Conservation (phyloP, 2,888 invertebrate species). For the Deilephila porcellus region DNA sequence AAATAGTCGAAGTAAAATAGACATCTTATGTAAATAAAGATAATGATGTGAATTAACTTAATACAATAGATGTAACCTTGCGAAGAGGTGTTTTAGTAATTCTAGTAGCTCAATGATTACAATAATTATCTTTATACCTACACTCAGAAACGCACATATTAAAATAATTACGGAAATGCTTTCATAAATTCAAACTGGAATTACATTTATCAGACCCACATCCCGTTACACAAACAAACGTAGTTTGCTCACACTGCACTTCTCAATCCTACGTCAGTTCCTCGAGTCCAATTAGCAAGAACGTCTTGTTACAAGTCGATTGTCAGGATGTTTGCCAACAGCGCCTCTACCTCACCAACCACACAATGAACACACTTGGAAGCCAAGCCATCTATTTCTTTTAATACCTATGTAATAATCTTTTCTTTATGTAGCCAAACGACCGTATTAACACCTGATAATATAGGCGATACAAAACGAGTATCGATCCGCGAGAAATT, state of each 20-base stretch:
- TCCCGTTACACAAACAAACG: background rate
- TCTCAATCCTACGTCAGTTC: slow-evolving; percentile 10
- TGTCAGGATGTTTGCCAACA: slow-evolving; percentile 16
- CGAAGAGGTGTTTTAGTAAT: too few relatives aligned
- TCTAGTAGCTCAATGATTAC: too few relatives aligned
- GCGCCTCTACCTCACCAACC: background rate
- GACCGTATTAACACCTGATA: too few relatives aligned
- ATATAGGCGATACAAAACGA: too few relatives aligned
- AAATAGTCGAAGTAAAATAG: too few relatives aligned
- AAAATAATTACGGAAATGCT: background rate
- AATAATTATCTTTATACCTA: too few relatives aligned
- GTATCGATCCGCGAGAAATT: too few relatives aligned
- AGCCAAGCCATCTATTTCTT: background rate
- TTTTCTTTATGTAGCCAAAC: too few relatives aligned
- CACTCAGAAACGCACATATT: background rate
- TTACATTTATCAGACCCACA: background rate
- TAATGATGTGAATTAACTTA: too few relatives aligned
- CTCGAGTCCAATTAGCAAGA: slow-evolving; percentile 24
- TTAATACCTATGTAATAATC: background rate
- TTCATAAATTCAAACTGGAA: background rate
- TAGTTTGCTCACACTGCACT: slow-evolving; percentile 11
- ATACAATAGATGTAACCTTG: too few relatives aligned
- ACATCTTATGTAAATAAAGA: too few relatives aligned
- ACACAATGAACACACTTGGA: slow-evolving; percentile 13
- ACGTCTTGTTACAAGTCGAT: slow-evolving; percentile 20